phyloP scores from a whole-genome alignment of 2,113 vertebrate genomes.

The Aepyceros melampus region DNA sequence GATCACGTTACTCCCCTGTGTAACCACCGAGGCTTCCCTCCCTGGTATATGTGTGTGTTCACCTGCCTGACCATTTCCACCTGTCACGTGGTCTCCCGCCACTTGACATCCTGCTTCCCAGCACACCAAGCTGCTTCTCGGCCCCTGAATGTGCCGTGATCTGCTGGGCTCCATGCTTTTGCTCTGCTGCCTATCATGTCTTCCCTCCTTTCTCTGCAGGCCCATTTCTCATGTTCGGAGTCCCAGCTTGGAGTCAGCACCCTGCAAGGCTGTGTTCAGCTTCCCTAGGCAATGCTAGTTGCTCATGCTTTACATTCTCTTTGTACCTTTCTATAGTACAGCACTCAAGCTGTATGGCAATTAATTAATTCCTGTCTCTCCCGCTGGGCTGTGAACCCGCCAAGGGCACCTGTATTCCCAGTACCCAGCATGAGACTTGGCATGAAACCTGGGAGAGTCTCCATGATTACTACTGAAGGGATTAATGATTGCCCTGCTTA shows the following conservation, averaged over 20 bases:
- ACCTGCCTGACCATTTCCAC: background rate
- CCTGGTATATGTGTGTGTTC: background rate
- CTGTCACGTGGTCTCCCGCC: background rate
- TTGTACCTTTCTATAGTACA: background rate
- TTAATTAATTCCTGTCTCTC: conserved; percentile 23
- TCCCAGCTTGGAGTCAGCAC: background rate
- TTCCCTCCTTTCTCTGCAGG: background rate
- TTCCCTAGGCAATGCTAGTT: background rate
- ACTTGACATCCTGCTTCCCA: background rate
- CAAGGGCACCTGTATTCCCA: background rate
- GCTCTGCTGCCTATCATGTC: background rate
- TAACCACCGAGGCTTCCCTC: background rate
- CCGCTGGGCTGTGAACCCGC: background rate
- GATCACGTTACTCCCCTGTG: background rate
- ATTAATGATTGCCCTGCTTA: background rate
- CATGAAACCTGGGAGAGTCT: background rate
- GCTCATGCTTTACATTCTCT: background rate
- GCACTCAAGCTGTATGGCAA: background rate
- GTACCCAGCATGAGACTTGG: background rate
- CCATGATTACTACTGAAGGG: background rate
- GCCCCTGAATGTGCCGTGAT: background rate
- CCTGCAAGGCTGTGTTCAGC: background rate
- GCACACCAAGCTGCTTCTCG: background rate
- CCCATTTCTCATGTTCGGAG: background rate
- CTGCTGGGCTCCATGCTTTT: background rate